Percentiles rank a stretch among this genome's conserved stretches.
Conservation (phyloP, 2,888 invertebrate species). For the Leucophenga montana region DNA sequence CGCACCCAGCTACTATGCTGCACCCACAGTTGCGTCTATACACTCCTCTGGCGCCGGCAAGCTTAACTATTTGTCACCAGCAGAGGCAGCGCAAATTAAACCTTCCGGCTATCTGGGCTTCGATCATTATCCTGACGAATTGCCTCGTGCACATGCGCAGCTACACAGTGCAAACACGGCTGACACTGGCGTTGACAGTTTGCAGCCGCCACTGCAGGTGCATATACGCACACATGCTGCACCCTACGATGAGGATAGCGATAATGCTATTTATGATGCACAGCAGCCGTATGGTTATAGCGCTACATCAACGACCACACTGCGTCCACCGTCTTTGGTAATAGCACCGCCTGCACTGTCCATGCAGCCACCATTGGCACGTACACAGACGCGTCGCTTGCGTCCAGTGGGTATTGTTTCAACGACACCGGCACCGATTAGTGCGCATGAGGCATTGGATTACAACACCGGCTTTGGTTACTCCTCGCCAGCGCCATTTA, state of each 20-base stretch:
- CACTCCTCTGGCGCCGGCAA: constrained; percentile 54
- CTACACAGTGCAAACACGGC: constrained; percentile 20
- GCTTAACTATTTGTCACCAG: constrained; percentile 66
- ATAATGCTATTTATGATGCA: constrained; percentile 52
- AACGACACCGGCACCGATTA: constrained; percentile 62
- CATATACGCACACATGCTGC: constrained; percentile 65
- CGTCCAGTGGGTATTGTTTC: constrained; percentile 65
- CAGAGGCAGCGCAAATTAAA: constrained; percentile 69
- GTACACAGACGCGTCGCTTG: constrained; percentile 46
- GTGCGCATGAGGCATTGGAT: constrained; percentile 42
- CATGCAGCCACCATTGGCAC: constrained; percentile 65
- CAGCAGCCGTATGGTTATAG: constrained; percentile 56
- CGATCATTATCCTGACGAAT: constrained; percentile 70
- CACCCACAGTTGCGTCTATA: constrained; percentile 39
- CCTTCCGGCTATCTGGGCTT: constrained; percentile 70
- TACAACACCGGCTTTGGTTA: constrained; percentile 44
- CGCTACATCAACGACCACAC: constrained; percentile 44
- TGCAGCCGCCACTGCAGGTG: constrained; percentile 50
- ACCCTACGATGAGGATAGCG: constrained; percentile 52
- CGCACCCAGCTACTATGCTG: constrained; percentile 42
- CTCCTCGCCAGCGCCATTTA: constrained; percentile 66
- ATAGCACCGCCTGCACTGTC: constrained; percentile 41
- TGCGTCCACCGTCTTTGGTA: constrained; percentile 41
- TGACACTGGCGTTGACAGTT: not conserved
- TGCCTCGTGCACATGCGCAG: constrained; percentile 52